Percentiles rank a stretch among this genome's conserved stretches.
Conservation (phyloP, 2,113 vertebrate species). For the Rhinichthys klamathensis region DNA sequence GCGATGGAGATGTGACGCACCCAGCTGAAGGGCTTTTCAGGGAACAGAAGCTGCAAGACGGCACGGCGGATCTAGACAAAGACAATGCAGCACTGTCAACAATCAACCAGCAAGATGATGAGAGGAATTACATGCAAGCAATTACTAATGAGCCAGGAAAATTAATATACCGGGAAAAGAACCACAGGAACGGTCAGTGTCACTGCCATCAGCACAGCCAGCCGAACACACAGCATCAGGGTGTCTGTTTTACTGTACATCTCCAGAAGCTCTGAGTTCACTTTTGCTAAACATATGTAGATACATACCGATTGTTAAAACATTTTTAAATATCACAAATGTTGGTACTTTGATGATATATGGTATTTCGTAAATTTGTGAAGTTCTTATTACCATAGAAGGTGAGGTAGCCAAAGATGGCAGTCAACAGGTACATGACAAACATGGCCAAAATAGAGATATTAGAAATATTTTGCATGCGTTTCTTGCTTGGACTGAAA, state of each 20-base stretch:
- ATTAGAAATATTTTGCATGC: conserved; percentile 84
- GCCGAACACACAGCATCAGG: conserved; percentile 81
- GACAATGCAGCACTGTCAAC: not conserved
- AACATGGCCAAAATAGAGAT: conserved; percentile 85
- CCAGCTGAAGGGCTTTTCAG: conserved; percentile 82
- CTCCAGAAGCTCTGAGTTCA: conserved; percentile 81
- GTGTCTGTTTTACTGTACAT: conserved; percentile 78
- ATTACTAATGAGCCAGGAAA: not conserved
- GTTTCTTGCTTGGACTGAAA: conserved; percentile 77
- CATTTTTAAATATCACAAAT: not conserved
- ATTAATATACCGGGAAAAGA: conserved; percentile 80
- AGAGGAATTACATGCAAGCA: not conserved
- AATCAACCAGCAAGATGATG: not conserved
- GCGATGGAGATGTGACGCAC: conserved; percentile 77
- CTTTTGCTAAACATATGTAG: conserved; percentile 67
- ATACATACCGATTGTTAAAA: not conserved
- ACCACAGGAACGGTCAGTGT: conserved; percentile 87
- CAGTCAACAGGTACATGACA: conserved; percentile 84
- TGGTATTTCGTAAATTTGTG: not conserved
- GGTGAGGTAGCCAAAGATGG: conserved; percentile 84
- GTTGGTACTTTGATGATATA: not conserved
- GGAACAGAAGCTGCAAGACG: conserved; percentile 81
- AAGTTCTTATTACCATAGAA: conserved; percentile 78
- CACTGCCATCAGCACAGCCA: conserved; percentile 82
- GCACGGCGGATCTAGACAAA: conserved; percentile 78